A percentile compares a stretch with the other conserved stretches of the same genome.
phyloP scores from a whole-genome alignment of 2,888 invertebrate species.

The Hofmannophila pseudospretella region DNA sequence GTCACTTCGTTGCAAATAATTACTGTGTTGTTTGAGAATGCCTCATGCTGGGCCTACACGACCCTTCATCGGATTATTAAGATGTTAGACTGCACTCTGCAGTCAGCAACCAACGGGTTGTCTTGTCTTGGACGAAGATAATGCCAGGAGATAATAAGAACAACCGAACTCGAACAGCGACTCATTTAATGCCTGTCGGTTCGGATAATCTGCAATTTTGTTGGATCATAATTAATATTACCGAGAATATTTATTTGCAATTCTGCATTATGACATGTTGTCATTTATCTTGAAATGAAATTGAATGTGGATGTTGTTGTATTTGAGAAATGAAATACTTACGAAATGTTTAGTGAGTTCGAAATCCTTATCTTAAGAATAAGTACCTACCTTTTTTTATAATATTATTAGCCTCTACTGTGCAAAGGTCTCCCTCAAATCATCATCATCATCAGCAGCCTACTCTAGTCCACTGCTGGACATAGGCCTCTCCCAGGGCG shows the following conservation, averaged over 20 bases:
- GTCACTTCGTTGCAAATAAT: conserved; percentile 67
- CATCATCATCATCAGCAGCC: no score
- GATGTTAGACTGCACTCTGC: conserved; percentile 48
- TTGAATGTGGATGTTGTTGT: background rate
- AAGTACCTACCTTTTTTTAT: no score
- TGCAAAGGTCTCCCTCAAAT: no score
- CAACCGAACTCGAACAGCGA: conserved; percentile 46
- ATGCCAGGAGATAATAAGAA: conserved; percentile 60
- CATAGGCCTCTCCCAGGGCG: no score
- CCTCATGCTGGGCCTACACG: conserved; percentile 71
- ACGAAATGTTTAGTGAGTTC: no score
- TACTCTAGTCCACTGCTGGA: no score
- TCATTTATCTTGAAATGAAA: background rate
- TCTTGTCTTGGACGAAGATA: conserved; percentile 51
- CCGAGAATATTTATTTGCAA: conserved; percentile 6
- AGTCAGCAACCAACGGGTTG: conserved; percentile 49
- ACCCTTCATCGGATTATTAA: conserved; percentile 64
- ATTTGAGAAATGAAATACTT: no score
- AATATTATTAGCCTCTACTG: no score
- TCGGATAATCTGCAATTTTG: conserved; percentile 24
- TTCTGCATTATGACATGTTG: background rate
- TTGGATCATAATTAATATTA: conserved; percentile 10
- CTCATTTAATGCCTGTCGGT: conserved; percentile 73
- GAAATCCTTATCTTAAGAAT: no score
- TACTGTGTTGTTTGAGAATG: conserved; percentile 49